These are phyloP conservation scores for Salvelinus namaycush DNA, from an alignment of 2,113 vertebrate genomes.

Conservation along the genomic window DNA sequence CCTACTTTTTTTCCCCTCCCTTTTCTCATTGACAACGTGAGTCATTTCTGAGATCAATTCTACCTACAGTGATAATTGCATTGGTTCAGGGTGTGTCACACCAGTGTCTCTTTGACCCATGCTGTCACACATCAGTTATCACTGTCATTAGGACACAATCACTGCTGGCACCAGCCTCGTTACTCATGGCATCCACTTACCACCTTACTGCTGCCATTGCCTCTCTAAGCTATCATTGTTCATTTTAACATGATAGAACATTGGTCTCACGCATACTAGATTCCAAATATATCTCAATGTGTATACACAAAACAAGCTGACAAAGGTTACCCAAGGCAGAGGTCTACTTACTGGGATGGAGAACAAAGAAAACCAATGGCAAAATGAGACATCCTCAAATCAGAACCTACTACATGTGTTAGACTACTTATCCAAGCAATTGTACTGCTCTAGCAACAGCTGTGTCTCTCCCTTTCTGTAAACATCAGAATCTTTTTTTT, in stretches of 20 bases:
- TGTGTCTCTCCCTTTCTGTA: not conserved
- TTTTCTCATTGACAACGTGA: too few relatives aligned
- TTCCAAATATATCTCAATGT: too few relatives aligned
- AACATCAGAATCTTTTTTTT: constrained; percentile 12
- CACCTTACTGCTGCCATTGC: too few relatives aligned
- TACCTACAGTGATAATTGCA: not conserved
- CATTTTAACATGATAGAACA: too few relatives aligned
- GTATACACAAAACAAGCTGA: too few relatives aligned
- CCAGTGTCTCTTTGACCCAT: not conserved
- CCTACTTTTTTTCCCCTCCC: too few relatives aligned
- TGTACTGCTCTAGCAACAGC: not conserved
- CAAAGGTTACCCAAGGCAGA: too few relatives aligned
- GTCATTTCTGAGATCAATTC: not conserved
- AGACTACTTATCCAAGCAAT: not conserved
- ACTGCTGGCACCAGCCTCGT: constrained; percentile 13
- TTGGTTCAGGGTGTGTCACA: not conserved
- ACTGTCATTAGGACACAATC: not conserved
- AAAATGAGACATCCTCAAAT: not conserved
- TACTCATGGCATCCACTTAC: constrained; percentile 29
- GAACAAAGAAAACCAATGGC: not conserved
- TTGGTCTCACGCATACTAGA: too few relatives aligned
- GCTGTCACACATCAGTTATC: not conserved
- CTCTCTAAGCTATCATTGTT: too few relatives aligned
- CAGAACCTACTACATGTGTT: not conserved
- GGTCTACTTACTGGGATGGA: too few relatives aligned